Evolutionary conservation across 2,797 vertebrate species (phyloP), one percentile per base, ranked within the genome.

Genomic region (Enteromius fasciolatus): DNA sequence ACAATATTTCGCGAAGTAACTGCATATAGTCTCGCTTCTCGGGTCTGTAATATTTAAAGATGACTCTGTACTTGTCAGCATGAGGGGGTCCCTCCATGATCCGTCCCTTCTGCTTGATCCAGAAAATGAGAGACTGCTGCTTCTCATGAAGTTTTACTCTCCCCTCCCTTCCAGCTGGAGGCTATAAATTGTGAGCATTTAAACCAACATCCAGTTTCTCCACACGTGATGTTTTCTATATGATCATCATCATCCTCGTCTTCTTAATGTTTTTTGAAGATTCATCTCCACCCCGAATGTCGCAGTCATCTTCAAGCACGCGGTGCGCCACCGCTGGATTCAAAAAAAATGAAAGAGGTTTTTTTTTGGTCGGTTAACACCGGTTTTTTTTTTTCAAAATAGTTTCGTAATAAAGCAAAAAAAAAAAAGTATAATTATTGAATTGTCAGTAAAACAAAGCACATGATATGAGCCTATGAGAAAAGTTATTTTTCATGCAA

Each of bases 211-310:
- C 87, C 88, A 87, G 88, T 94, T 92, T 84, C 76, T 93, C 89
- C 94, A 96, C 95, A 96, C 94, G 94, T 96, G 96, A 95, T 95
- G 90, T 91, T 89, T 90, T 90, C 91, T 93, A 94, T 95, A 94
- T 94, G 88, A 91, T 77, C 86, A 46, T 46, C 44, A 46, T 91
- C 87, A 84, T 87, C 89, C 86, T 80, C 82, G 80, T 86, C 57
- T 87, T 88, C 83, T 89, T 88, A 82, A 84, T 44, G 79, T 85
- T 87, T 91, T 91, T 64, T 76, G 0, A 82, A 67, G 61, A 33
- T 46, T 69, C 64, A 12, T 54, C 81, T 76, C 81, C 81, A 20
- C 52, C 50, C 52, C 25, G 25, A 82, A 41, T 7, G 50, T 2
- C 33, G 69, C 73, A 41, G 50, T 59, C 63, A 57, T 67, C 61